Base-by-base conservation (phyloP, 2,888 invertebrate species). In the Nycteola revayana region DNA sequence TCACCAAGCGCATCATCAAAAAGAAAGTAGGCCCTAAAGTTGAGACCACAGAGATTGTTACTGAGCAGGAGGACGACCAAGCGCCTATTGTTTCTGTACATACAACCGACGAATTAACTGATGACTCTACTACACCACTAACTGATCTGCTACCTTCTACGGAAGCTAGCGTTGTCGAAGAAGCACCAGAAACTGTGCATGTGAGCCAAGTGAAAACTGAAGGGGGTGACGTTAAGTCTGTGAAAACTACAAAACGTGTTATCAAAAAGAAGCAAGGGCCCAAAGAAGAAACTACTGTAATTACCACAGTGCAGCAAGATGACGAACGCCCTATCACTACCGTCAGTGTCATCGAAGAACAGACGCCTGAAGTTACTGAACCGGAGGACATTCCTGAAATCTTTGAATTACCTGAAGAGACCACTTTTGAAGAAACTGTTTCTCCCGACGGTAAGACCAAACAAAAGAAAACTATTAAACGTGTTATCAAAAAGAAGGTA, bases 261-360 rank as follows among this genome's bases (percentile, higher is more conserved):
- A 34, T 45, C 6, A 45, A 36, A 10, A 45, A 26, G 26, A 47
- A 35, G 20, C 35, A 24, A 52, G 37, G 32, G 1, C 28, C 25
- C 3, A 37, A 28, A 17, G 10, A 38, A 5, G 37, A 41, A 7
- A 31, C 51, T 8, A 55, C 58, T 6, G 56, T 61, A 46, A 57
- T 51, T 1, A 55, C 48, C 1, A 58, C 52, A 0, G 30, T 52
- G 2, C 49, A 48, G 42, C 53, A 46, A 34, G 61, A 59, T 3
- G 57, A 45, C 3, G 74, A 59, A 22, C 40, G 25, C 0, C 58
- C 64, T 0, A 38, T 57, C 0, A 59, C 51, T 0, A 55, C 49
- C 0, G 50, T 59, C 0, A 41, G 37, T 0, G 39, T 59, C 0
- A 39, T 34, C 1, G 52, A 60, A 28, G 43, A 53, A 14, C 18